A percentile compares a stretch with the other conserved stretches of the same genome.
Conservation (phyloP, 2,888 invertebrate species). For the Sipha maydis region DNA sequence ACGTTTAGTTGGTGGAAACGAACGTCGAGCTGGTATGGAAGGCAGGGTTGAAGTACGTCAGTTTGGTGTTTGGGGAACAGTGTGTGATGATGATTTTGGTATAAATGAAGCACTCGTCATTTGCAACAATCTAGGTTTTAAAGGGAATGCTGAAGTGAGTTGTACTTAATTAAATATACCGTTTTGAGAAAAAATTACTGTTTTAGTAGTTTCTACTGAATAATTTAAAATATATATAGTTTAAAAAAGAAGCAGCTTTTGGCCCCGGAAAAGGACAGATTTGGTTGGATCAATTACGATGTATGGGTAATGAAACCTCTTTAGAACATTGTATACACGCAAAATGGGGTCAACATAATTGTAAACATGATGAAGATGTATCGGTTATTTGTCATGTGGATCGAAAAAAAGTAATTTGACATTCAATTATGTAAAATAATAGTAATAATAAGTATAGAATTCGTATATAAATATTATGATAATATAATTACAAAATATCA, state of each 20-base stretch:
- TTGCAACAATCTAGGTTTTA: slow-evolving; percentile 68
- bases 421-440: background rate
- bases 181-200: background rate
- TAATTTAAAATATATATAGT: slow-evolving; percentile 64
- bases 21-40: slow-evolving; percentile 71
- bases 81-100: slow-evolving; percentile 83
- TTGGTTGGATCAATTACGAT: slow-evolving; percentile 76
- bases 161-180: background rate
- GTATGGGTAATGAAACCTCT: slow-evolving; percentile 75
- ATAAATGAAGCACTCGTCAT: slow-evolving; percentile 74
- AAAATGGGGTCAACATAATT: slow-evolving; percentile 78
- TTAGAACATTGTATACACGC: slow-evolving; percentile 75
- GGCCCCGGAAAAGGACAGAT: slow-evolving; percentile 74
- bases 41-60: slow-evolving; percentile 79
- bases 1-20: slow-evolving; percentile 62
- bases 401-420: slow-evolving; percentile 52
- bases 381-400: slow-evolving; percentile 70
- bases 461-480: background rate
- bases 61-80: slow-evolving; percentile 79
- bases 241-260: slow-evolving; percentile 71
- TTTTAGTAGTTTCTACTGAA: background rate
- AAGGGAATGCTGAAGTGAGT: slow-evolving; percentile 65
- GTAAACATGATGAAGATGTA: slow-evolving; percentile 79
- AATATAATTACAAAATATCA: background rate
- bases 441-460: too few relatives aligned